Conservation (phyloP, 2,797 vertebrate genomes). For the Dallia pectoralis region DNA sequence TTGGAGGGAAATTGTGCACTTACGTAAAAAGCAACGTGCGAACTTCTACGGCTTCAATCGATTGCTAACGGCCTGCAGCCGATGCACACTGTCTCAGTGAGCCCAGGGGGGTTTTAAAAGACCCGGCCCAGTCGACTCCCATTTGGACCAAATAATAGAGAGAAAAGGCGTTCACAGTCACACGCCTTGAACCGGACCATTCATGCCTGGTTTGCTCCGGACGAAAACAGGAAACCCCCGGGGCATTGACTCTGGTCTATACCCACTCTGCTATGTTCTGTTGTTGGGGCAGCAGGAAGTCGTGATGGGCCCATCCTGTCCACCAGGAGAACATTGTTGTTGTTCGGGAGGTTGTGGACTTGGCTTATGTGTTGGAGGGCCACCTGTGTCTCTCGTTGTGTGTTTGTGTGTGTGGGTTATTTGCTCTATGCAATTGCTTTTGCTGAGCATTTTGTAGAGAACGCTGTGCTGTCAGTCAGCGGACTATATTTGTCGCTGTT, state of each 20-base stretch:
- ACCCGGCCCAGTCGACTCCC: neutral
- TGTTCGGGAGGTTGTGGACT: conserved; percentile 4
- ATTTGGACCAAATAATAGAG: neutral
- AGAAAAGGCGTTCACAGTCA: conserved; percentile 8
- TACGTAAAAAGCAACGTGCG: no score
- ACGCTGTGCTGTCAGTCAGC: neutral
- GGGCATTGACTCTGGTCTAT: conserved; percentile 16
- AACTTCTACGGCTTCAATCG: neutral
- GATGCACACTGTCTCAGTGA: conserved; percentile 27
- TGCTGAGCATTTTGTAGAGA: neutral
- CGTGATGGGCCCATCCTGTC: conserved; percentile 21
- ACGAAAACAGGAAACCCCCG: conserved; percentile 59
- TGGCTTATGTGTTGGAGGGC: neutral
- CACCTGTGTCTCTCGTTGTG: neutral
- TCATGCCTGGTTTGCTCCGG: conserved; percentile 47
- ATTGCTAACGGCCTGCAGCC: neutral
- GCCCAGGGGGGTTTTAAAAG: conserved; percentile 15
- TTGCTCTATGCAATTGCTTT: neutral
- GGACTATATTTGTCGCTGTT: neutral
- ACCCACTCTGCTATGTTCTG: conserved; percentile 36
- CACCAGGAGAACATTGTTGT: conserved; percentile 23
- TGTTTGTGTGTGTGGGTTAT: neutral
- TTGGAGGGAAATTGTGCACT: no score
- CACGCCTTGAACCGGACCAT: conserved; percentile 36
- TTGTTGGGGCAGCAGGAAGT: conserved; percentile 47